A percentile compares a stretch with the other conserved stretches of the same genome.
Conservation (phyloP, 2,797 vertebrate species). For the Hyperoplus lanceolatus region DNA sequence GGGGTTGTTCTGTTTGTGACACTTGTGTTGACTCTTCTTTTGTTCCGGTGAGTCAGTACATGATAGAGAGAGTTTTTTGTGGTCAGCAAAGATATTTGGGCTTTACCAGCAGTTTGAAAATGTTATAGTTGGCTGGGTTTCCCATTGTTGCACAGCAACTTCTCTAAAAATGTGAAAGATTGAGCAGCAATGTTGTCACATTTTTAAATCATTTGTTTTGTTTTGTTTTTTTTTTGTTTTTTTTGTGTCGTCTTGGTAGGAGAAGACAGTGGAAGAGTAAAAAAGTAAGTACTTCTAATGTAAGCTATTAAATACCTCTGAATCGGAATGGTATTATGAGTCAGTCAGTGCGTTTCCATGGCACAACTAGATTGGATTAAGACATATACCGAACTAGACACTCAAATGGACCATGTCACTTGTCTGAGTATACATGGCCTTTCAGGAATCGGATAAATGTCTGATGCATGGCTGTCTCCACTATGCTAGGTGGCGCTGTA, state of each 20-base stretch:
- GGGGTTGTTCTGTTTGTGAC: slow-evolving; percentile 41
- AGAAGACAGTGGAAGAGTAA: slow-evolving; percentile 38
- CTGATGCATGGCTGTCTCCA: no score
- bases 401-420: no score
- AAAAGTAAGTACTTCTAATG: slow-evolving; percentile 50
- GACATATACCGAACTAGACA: no score
- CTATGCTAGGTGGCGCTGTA: no score
- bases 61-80: neutral
- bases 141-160: slow-evolving; percentile 18
- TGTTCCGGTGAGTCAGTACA: slow-evolving; percentile 66
- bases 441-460: no score
- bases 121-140: neutral
- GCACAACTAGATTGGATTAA: no score
- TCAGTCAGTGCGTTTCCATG: no score
- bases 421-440: no score
- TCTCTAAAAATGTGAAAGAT: slow-evolving; percentile 20
- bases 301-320: neutral
- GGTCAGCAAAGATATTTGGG: neutral
- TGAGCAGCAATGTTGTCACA: slow-evolving; percentile 6
- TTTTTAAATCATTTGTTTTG: neutral
- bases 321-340: neutral
- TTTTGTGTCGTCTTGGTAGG: slow-evolving; percentile 41
- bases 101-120: neutral
- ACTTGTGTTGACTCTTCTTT: slow-evolving; percentile 34
- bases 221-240: neutral